These are phyloP conservation scores for Pungitius pungitius DNA, from an alignment of 2,113 vertebrate species.

Conservation along the genomic window DNA sequence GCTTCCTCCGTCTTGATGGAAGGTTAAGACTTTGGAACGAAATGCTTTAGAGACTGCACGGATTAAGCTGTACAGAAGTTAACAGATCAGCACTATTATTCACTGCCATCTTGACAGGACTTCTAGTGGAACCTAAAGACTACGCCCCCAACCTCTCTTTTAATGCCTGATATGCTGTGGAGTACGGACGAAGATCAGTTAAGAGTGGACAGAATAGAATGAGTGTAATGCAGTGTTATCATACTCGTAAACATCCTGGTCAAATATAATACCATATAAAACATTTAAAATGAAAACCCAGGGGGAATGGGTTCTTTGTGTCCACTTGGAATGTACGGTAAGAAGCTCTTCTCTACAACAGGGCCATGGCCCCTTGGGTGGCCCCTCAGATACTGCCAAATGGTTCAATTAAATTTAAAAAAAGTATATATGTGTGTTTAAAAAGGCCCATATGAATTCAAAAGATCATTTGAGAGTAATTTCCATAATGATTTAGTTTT, in stretches of 20 bases:
- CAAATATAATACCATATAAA: conserved; percentile 28
- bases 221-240: conserved; percentile 3
- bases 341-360: no score
- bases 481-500: neutral
- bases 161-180: neutral
- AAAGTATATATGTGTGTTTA: no score
- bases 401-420: no score
- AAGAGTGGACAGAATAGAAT: neutral
- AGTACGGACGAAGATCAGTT: neutral
- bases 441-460: no score
- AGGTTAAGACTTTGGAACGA: neutral
- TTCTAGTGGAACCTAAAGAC: conserved; percentile 25
- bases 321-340: neutral
- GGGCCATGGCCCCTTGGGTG: neutral
- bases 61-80: conserved; percentile 17
- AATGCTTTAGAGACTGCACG: neutral
- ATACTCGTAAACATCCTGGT: conserved; percentile 9
- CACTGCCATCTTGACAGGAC: conserved; percentile 17
- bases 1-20: neutral
- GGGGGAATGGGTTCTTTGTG: neutral
- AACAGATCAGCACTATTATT: conserved; percentile 10
- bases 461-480: neutral
- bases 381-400: no score
- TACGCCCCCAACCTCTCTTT: neutral
- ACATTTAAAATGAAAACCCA: neutral